These are phyloP conservation scores for Macrobrachium rosenbergii DNA, from an alignment of 1,140 invertebrate species.

Conservation along the genomic window DNA sequence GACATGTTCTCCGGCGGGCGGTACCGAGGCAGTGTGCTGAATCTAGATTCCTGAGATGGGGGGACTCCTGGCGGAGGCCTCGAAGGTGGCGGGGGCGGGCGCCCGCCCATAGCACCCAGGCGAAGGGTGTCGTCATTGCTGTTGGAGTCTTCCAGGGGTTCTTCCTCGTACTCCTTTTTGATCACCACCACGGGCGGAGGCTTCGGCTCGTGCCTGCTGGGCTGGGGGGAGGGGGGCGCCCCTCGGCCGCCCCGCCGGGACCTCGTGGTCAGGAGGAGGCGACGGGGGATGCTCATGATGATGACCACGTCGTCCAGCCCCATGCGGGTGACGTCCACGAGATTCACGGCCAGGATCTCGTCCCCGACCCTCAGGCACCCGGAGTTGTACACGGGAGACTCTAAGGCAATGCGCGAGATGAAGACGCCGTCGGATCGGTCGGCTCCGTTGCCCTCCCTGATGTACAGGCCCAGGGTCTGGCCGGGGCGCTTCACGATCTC, in stretches of 20 bases:
- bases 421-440: slow-evolving; percentile 96
- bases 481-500: slow-evolving; percentile 99
- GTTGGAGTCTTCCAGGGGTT: slow-evolving; percentile 83
- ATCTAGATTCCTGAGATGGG: slow-evolving; percentile 58
- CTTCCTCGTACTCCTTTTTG: slow-evolving; percentile 77
- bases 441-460: slow-evolving; percentile 95
- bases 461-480: slow-evolving; percentile 97
- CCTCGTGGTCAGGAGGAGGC: slow-evolving; percentile 92
- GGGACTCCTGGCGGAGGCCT: slow-evolving; percentile 65
- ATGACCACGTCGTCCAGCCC: slow-evolving; percentile 98
- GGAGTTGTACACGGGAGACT: slow-evolving; percentile 96
- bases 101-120: slow-evolving; percentile 58
- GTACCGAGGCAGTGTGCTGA: slow-evolving; percentile 65
- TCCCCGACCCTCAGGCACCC: slow-evolving; percentile 96
- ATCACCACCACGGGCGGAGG: slow-evolving; percentile 93
- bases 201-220: slow-evolving; percentile 82
- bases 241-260: slow-evolving; percentile 68
- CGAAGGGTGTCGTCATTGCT: slow-evolving; percentile 67
- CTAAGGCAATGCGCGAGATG: slow-evolving; percentile 97
- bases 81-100: slow-evolving; percentile 66
- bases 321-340: slow-evolving; percentile 97
- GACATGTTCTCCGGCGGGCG: slow-evolving; percentile 60
- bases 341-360: slow-evolving; percentile 97
- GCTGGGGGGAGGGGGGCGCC: slow-evolving; percentile 76
- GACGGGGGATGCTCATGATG: slow-evolving; percentile 97